Percentiles rank a stretch among this genome's conserved stretches.
These are phyloP conservation scores for Nannobrachium achirus DNA, from an alignment of 2,113 vertebrate genomes.

Conservation along the genomic window DNA sequence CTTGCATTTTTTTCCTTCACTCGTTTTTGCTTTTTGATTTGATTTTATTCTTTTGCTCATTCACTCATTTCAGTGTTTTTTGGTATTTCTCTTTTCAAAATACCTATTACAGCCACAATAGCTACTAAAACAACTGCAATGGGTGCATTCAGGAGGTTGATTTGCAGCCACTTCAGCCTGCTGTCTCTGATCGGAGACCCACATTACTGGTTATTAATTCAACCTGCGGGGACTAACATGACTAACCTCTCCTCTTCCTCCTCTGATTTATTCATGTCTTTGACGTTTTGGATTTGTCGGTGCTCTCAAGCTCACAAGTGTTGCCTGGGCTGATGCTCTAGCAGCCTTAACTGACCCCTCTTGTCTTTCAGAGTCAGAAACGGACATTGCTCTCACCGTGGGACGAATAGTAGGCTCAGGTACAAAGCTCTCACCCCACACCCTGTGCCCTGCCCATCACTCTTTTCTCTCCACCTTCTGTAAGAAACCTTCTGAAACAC, in stretches of 20 bases:
- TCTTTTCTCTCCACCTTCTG: constrained; percentile 3
- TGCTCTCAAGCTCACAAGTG: constrained; percentile 30
- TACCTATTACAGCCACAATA: constrained; percentile 29
- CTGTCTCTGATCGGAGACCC: constrained; percentile 33
- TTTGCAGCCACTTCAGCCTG: constrained; percentile 55
- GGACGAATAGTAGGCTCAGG: constrained; percentile 95
- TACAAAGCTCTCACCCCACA: constrained; percentile 75
- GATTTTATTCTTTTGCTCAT: constrained; percentile 13
- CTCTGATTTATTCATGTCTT: constrained; percentile 19
- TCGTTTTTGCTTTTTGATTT: not conserved
- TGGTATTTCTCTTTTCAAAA: constrained; percentile 18
- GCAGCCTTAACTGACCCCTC: constrained; percentile 79
- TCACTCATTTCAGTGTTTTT: constrained; percentile 24
- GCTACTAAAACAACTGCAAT: constrained; percentile 25
- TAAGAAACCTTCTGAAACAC: constrained; percentile 40
- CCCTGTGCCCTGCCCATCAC: not conserved
- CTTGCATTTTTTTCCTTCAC: constrained; percentile 24
- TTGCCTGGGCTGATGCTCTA: constrained; percentile 29
- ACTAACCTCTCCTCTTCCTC: constrained; percentile 41
- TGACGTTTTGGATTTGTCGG: constrained; percentile 37
- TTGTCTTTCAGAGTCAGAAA: constrained; percentile 96
- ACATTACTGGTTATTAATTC: constrained; percentile 26
- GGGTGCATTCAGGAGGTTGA: constrained; percentile 42
- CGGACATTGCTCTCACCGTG: constrained; percentile 88
- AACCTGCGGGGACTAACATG: constrained; percentile 42